Conservation (phyloP, 2,113 vertebrate species). For the Hirundichthys speculiger region DNA sequence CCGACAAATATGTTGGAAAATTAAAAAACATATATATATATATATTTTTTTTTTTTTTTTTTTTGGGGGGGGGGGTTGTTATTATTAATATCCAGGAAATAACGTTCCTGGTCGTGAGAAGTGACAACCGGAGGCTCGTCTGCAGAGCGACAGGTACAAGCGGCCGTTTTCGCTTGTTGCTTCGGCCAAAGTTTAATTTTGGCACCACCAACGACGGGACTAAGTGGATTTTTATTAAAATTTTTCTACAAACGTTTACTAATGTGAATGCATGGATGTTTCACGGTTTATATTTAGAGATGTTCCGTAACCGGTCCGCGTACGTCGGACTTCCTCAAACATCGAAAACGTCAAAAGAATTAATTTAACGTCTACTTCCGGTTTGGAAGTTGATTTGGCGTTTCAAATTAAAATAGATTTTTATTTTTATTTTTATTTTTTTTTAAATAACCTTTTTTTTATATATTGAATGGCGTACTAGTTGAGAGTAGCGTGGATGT, state of each 20-base stretch:
- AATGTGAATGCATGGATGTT: neutral
- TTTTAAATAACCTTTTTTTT: too few relatives aligned
- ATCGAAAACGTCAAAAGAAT: neutral
- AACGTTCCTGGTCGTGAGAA: slow-evolving; percentile 36
- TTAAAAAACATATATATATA: too few relatives aligned
- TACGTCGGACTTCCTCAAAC: slow-evolving; percentile 51
- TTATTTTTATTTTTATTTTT: too few relatives aligned
- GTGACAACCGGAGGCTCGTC: slow-evolving; percentile 18
- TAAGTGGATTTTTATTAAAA: neutral
- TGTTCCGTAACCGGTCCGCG: slow-evolving; percentile 20
- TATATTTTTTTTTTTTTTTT: neutral
- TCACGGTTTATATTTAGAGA: neutral
- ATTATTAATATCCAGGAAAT: slow-evolving; percentile 3
- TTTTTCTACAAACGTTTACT: neutral
- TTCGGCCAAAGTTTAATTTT: neutral
- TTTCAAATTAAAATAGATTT: slow-evolving; percentile 53
- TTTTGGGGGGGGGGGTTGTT: neutral
- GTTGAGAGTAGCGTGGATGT: too few relatives aligned
- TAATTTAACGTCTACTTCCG: neutral
- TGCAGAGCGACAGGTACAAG: neutral
- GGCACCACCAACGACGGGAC: rapidly evolving
- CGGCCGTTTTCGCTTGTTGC: neutral
- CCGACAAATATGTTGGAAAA: too few relatives aligned
- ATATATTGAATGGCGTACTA: too few relatives aligned
- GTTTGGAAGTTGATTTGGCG: neutral